Conservation (phyloP, 2,113 vertebrate genomes). For the Struthio camelus region DNA sequence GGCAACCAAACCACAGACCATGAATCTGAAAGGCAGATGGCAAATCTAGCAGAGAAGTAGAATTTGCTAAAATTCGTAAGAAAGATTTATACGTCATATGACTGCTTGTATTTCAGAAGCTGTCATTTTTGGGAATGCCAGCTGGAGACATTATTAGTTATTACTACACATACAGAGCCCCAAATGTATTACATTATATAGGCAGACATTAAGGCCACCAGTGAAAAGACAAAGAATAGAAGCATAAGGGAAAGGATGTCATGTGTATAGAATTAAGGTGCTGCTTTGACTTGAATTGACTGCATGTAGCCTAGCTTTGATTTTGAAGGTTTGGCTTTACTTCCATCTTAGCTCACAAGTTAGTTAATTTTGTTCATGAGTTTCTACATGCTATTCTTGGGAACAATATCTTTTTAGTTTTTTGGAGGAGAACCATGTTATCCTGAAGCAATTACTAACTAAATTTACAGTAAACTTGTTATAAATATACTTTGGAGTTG, state of each 20-base stretch:
- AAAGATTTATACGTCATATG: slow-evolving; percentile 34
- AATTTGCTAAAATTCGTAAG: slow-evolving; percentile 5
- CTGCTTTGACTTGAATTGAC: neutral
- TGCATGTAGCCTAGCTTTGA: neutral
- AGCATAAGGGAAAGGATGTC: neutral
- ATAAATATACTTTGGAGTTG: slow-evolving; percentile 1
- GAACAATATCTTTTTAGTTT: neutral
- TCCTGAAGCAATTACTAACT: neutral
- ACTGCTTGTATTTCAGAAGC: slow-evolving; percentile 21
- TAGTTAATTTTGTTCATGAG: neutral
- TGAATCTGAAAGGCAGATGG: slow-evolving; percentile 36
- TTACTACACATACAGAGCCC: neutral
- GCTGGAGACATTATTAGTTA: slow-evolving; percentile 6
- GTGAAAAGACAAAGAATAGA: neutral
- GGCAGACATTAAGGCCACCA: neutral
- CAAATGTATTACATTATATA: neutral
- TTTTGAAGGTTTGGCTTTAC: neutral
- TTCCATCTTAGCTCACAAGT: neutral
- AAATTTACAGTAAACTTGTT: neutral
- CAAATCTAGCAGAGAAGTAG: neutral
- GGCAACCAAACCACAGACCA: neutral
- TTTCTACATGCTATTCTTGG: neutral
- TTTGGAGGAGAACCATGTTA: neutral
- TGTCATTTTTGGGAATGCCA: slow-evolving; percentile 25
- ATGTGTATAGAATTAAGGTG: neutral